Percentiles rank a stretch among this genome's conserved stretches.
Conservation (phyloP, 2,888 invertebrate species). For the Smittia sp. region DNA sequence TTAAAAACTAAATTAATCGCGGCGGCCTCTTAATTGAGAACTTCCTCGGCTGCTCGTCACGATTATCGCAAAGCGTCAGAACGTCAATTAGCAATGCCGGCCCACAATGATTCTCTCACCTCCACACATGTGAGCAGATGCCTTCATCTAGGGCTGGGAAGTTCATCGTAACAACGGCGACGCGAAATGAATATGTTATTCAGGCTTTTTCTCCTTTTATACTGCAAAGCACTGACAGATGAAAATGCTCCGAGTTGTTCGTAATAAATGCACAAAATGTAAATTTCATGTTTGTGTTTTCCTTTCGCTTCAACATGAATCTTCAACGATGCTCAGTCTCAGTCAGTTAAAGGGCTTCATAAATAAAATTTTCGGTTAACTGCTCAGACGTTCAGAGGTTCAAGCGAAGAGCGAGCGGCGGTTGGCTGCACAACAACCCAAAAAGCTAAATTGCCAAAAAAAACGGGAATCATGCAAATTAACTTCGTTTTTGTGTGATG, state of each 20-base stretch:
- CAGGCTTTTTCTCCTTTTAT: not conserved
- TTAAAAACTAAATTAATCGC: too few species aligned
- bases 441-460: slow-evolving; percentile 12
- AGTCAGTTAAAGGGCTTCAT: slow-evolving; percentile 1
- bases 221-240: not conserved
- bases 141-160: too few species aligned
- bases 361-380: slow-evolving; percentile 21
- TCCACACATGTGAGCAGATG: not conserved
- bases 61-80: too few species aligned
- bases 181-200: not conserved
- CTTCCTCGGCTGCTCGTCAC: too few species aligned
- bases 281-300: slow-evolving; percentile 14
- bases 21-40: too few species aligned
- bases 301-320: not conserved
- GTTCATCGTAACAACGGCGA: not conserved
- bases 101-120: too few species aligned
- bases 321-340: slow-evolving; percentile 13
- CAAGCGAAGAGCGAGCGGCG: not conserved
- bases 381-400: slow-evolving; percentile 1
- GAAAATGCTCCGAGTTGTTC: not conserved
- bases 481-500: not conserved
- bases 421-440: not conserved
- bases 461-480: slow-evolving; percentile 31
- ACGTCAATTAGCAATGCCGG: too few species aligned
- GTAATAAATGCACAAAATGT: slow-evolving; percentile 25